Percentiles rank a stretch among this genome's conserved stretches.
Conservation (phyloP, 2,888 invertebrate genomes). For the Masnerella sp. region DNA sequence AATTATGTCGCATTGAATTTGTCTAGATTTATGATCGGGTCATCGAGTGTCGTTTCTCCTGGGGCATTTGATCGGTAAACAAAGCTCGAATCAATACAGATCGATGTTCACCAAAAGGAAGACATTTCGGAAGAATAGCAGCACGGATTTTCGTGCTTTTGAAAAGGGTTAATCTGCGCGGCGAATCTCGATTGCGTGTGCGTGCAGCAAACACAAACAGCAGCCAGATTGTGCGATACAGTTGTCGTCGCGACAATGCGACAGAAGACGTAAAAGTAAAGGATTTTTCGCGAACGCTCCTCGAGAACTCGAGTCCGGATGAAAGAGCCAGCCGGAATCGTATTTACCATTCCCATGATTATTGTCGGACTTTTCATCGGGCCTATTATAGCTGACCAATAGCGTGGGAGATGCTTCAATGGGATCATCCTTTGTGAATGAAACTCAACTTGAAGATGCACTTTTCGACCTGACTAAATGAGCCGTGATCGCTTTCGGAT, state of each 20-base stretch:
- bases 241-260: conserved; percentile 66
- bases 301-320: conserved; percentile 25
- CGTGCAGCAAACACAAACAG: conserved; percentile 24
- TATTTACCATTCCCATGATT: conserved; percentile 76
- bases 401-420: conserved; percentile 67
- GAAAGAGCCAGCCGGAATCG: conserved; percentile 66
- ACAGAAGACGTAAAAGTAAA: conserved; percentile 62
- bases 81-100: conserved; percentile 47
- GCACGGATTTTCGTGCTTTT: too few relatives aligned
- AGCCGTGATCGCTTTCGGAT: conserved; percentile 62
- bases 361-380: conserved; percentile 64
- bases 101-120: conserved; percentile 21
- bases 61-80: too few relatives aligned
- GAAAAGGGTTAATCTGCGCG: conserved; percentile 59
- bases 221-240: conserved; percentile 58
- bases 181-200: conserved; percentile 49
- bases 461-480: conserved; percentile 73
- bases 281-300: conserved; percentile 49
- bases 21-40: conserved; percentile 26
- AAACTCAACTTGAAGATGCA: conserved; percentile 68
- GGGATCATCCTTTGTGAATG: conserved; percentile 69
- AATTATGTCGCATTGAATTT: conserved; percentile 47
- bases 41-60: too few relatives aligned
- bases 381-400: conserved; percentile 72
- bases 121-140: too few relatives aligned